Conservation (phyloP, 1,140 invertebrate genomes). For the Zaprionus ghesquierei region DNA sequence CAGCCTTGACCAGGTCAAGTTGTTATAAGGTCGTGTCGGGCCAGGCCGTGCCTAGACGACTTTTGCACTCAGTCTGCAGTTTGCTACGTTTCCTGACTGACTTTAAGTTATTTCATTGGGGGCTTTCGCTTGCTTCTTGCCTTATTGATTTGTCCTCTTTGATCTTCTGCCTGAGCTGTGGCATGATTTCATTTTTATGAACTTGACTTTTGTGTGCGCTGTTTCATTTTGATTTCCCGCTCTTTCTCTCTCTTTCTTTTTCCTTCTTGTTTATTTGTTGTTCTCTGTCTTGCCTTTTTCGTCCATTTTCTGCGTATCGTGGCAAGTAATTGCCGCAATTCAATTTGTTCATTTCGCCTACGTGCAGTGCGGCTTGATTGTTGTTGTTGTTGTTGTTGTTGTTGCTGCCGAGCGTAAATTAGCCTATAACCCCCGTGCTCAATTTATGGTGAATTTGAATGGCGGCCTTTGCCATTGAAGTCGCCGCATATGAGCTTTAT, state of each 20-base stretch:
- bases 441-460: conserved; percentile 10
- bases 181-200: conserved; percentile 81
- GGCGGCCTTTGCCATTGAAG: neutral
- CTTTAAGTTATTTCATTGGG: conserved; percentile 70
- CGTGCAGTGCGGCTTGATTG: conserved; percentile 63
- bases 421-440: conserved; percentile 13
- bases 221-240: conserved; percentile 49
- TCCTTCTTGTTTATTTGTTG: neutral
- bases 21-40: conserved; percentile 59
- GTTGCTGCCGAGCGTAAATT: conserved; percentile 35
- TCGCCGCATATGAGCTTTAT: neutral
- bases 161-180: conserved; percentile 78
- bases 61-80: too few relatives aligned
- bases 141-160: conserved; percentile 82
- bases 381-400: conserved; percentile 43
- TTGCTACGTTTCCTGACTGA: too few relatives aligned
- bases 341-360: conserved; percentile 73
- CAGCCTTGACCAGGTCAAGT: conserved; percentile 81
- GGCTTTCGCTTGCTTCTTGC: conserved; percentile 19
- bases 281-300: neutral
- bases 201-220: conserved; percentile 63
- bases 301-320: conserved; percentile 72
- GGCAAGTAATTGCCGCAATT: conserved; percentile 79
- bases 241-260: conserved; percentile 17
- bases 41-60: conserved; percentile 28